phyloP scores from a whole-genome alignment of 2,797 vertebrate genomes.

The Dromococcyx pavoninus region DNA sequence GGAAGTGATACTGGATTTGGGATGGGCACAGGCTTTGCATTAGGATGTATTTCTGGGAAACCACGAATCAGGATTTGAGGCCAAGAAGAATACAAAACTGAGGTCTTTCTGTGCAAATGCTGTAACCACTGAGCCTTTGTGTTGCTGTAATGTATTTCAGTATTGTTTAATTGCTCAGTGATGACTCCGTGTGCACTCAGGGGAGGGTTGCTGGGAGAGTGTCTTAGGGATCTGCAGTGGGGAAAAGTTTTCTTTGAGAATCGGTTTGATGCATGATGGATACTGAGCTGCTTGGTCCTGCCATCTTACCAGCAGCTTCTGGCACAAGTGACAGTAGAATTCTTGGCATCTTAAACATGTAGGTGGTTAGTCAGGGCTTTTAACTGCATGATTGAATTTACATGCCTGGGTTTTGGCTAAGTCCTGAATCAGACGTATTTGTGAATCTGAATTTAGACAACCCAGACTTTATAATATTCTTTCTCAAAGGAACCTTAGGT shows the following conservation, averaged over 20 bases:
- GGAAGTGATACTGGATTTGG: neutral
- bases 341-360: neutral
- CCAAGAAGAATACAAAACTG: neutral
- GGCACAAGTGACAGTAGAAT: neutral
- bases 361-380: neutral
- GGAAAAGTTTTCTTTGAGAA: neutral
- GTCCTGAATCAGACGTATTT: neutral
- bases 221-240: neutral
- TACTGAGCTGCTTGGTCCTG: neutral
- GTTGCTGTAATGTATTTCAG: neutral
- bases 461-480: neutral
- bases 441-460: neutral
- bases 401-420: neutral
- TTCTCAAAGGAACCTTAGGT: neutral
- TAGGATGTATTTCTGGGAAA: neutral
- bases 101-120: neutral
- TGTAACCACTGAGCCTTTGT: neutral
- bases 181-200: neutral
- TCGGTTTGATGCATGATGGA: neutral
- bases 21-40: neutral
- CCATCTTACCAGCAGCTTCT: neutral
- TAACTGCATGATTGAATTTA: neutral
- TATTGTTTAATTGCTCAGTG: neutral
- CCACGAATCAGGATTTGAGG: neutral
- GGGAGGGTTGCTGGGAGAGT: neutral